phyloP scores from a whole-genome alignment of 2,113 vertebrate species.

The Ceratotherium simum region DNA sequence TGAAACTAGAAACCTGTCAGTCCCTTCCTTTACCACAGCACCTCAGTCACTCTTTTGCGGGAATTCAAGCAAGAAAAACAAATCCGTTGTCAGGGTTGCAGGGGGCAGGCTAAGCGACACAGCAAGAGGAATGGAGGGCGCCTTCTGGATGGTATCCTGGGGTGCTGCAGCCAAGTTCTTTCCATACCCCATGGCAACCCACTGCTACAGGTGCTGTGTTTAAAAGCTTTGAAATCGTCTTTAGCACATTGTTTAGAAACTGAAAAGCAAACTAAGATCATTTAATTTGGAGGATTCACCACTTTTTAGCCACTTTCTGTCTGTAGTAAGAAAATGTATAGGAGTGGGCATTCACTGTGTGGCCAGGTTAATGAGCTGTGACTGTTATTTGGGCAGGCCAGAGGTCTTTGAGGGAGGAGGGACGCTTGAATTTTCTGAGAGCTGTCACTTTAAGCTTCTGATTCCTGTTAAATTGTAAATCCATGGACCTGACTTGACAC shows the following conservation, averaged over 20 bases:
- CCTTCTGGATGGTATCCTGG: neutral
- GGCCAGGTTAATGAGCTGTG: slow-evolving; percentile 6
- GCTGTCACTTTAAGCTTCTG: neutral
- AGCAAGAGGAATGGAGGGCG: neutral
- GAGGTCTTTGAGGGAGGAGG: neutral
- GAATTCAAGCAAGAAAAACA: slow-evolving; percentile 45
- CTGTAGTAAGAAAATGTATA: neutral
- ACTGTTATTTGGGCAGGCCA: neutral
- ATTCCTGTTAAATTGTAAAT: neutral
- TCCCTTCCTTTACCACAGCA: neutral
- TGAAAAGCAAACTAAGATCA: neutral
- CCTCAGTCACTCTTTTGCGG: neutral
- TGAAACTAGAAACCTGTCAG: neutral
- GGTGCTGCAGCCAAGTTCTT: neutral
- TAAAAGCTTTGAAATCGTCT: neutral
- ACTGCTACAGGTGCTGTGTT: neutral
- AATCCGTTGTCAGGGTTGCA: neutral
- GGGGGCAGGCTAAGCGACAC: neutral
- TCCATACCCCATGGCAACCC: neutral
- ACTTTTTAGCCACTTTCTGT: neutral
- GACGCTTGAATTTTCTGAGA: neutral
- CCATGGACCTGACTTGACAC: neutral
- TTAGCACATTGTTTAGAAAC: neutral
- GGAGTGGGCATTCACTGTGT: neutral
- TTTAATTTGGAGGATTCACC: neutral